Evolutionary conservation across 2,113 vertebrate species (phyloP), one percentile per base, ranked within the genome.

Genomic region (Panurus biarmicus): DNA sequence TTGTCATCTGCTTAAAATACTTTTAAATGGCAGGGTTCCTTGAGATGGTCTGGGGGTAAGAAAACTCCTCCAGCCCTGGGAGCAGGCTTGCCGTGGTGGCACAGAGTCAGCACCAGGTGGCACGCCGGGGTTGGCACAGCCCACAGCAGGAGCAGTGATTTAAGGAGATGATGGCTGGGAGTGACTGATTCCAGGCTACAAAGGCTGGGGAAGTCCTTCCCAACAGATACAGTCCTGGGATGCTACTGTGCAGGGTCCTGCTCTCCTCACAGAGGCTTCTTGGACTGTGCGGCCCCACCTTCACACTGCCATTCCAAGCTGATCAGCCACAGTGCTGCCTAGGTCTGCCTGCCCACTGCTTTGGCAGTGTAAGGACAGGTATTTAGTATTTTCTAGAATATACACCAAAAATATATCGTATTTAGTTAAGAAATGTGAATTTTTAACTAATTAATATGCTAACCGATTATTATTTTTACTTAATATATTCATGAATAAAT

Each of bases 41-140:
- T 9, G 26, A 61, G 56, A 54, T 19, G 16, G 11, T 9, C 21
- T 29, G 29, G 15, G 56, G 20, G 20, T 31, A 50, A 42, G 23
- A 36, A 53, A 58, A 9, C 8, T n/a, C n/a, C 51, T 54, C 25
- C 2, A 2, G 13, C 16, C 29, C 35, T 6, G 7, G 65, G n/a
- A 81, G 33, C 31, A 47, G 54, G 29, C 70, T 87, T 5, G 14
- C 44, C 12, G 2, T 1, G 3, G 36, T 2, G 23, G 50, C 42
- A 60, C 12, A 15, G 44, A 13, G 10, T 2, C 21, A 12, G 60
- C 60, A 56, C 22, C 22, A 7, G 45, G 28, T 8, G 33, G 36
- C 31, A 8, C 4, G 0, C 24, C 4, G 3, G 9, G 22, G 17
- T 3, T 58, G 58, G 79, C 29, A 10, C 3, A 1, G 50, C 31